A percentile compares a stretch with the other conserved stretches of the same genome.
These are phyloP conservation scores for Oostethus manadensis DNA, from an alignment of 2,113 vertebrate species.

Conservation along the genomic window DNA sequence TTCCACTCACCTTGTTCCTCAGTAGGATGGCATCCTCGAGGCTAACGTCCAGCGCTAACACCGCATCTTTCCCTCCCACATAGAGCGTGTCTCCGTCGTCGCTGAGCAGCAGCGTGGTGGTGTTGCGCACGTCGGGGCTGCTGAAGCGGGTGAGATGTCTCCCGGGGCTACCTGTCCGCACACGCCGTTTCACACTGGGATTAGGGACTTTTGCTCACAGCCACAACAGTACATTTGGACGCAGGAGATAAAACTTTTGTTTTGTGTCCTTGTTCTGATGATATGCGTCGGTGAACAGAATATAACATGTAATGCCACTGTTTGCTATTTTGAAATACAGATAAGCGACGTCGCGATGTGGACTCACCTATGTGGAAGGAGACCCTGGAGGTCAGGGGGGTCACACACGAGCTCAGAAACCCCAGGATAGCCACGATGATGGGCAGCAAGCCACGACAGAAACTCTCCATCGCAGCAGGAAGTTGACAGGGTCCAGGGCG, in stretches of 20 bases:
- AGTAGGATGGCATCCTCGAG: conserved; percentile 44
- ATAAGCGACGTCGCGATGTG: too few species aligned
- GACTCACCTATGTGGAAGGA: conserved; percentile 65
- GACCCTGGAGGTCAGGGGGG: conserved; percentile 48
- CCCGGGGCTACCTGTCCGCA: conserved; percentile 58
- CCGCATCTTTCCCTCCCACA: conserved; percentile 66
- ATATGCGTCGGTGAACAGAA: background rate
- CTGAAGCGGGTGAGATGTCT: conserved; percentile 55
- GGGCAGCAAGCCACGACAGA: background rate
- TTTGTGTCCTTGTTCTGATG: too few species aligned
- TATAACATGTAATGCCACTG: background rate
- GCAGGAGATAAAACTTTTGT: background rate
- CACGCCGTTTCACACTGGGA: conserved; percentile 2
- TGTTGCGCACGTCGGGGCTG: conserved; percentile 55
- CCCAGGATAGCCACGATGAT: conserved; percentile 38
- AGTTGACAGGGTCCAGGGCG: background rate
- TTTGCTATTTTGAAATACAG: background rate
- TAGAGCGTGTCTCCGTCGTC: conserved; percentile 56
- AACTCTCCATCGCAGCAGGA: conserved; percentile 41
- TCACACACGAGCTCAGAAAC: conserved; percentile 21
- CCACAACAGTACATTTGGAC: background rate
- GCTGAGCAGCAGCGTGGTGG: conserved; percentile 71
- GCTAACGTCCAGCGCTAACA: conserved; percentile 65
- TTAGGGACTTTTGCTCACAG: conserved; percentile 1
- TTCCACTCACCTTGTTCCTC: conserved; percentile 54